Base-by-base conservation (phyloP, 2,113 vertebrate genomes). In the Haliaeetus leucogaster region DNA sequence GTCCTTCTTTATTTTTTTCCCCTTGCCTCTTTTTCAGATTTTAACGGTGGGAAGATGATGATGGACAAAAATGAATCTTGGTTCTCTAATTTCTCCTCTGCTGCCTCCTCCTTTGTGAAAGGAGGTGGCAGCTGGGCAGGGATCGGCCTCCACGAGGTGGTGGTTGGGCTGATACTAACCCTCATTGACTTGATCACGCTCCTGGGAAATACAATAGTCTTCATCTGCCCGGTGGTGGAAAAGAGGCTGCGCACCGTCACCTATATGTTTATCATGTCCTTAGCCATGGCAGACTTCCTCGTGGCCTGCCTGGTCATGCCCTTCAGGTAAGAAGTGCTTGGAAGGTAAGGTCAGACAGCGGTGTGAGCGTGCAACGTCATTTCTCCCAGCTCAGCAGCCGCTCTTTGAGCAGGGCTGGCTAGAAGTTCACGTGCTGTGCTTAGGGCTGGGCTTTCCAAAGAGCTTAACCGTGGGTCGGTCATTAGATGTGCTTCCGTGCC, bases 191-290 rank as follows among this genome's bases (percentile, higher is more conserved):
- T 98, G 92, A 56, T 95, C 68, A 98, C 98, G 0, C 96, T 98
- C 7, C 84, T 98, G 96, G 98, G 98, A 10, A 98, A 98, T 26
- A 96, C 82, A 0, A 14, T 97, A 4, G 97, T 98, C 86, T 98
- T 98, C 82, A 90, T 98, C 12, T 98, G 98, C 76, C 98, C 98
- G 0, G 82, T 96, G 53, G 97, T 98, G 89, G 98, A 98, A 20
- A 97, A 94, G 85, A 96, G 98, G 63, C 95, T 98, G 65, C 96
- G 97, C 56, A 98, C 98, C 0, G 94, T 98, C 92, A 98, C 98
- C 43, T 98, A 98, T 34, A 98, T 98, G 97, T 98, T 98, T 42
- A 98, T 98, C 86, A 98, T 98, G 98, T 98, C 97, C 47, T 32
- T 98, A 52, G 98, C 98, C 86, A 97, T 4, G 81, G 98, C 98